Conservation (phyloP, 2,113 vertebrate species). For the Dendropsophus ebraccatus region DNA sequence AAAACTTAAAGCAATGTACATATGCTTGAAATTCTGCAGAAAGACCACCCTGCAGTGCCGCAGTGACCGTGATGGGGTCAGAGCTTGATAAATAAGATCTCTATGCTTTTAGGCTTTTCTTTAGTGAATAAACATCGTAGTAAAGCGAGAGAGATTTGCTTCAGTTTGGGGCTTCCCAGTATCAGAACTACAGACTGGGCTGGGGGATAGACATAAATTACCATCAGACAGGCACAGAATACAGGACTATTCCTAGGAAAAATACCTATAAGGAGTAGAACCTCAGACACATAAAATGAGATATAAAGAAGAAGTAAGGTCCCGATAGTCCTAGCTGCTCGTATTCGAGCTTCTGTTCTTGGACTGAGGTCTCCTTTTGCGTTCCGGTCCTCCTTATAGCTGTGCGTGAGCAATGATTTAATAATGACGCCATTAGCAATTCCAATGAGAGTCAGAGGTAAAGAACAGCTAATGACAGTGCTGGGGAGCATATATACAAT, state of each 20-base stretch:
- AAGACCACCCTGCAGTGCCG: neutral
- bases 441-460: conserved; percentile 39
- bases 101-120: neutral
- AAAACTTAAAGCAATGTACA: no score
- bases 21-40: no score
- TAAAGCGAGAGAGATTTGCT: conserved; percentile 3
- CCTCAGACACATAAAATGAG: conserved; percentile 42
- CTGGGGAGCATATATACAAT: conserved; percentile 36
- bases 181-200: conserved; percentile 49
- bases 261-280: conserved; percentile 35
- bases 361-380: conserved; percentile 4
- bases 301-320: conserved; percentile 36
- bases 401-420: conserved; percentile 18
- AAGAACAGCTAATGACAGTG: conserved; percentile 30
- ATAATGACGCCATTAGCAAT: conserved; percentile 38
- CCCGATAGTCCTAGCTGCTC: conserved; percentile 47
- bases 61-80: neutral
- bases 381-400: neutral
- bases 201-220: conserved; percentile 49
- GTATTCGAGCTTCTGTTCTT: conserved; percentile 35
- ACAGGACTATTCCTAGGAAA: conserved; percentile 44
- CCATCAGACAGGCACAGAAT: conserved; percentile 47
- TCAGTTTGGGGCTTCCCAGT: conserved; percentile 46
- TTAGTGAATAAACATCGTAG: neutral
- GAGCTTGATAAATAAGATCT: conserved; percentile 13